Percentiles rank a stretch among this genome's conserved stretches.
Evolutionary conservation across 2,113 vertebrate species (phyloP).

Genomic region (Gavia stellata): DNA sequence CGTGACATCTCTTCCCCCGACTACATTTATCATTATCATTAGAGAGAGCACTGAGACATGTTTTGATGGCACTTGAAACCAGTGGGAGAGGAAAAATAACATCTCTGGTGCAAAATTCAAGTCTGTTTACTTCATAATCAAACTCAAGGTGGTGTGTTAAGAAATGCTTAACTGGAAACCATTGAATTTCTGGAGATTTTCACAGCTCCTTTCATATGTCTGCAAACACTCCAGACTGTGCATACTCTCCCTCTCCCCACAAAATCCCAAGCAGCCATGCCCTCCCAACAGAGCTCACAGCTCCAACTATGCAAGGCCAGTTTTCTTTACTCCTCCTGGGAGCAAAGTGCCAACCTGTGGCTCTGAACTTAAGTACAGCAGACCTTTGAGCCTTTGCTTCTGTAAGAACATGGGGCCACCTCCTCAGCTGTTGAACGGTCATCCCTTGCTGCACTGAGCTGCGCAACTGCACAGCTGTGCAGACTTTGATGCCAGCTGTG

Average conservation of each 20-base stretch:
- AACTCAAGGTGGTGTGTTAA: constrained; percentile 38
- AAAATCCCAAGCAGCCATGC: background rate
- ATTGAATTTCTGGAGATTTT: constrained; percentile 8
- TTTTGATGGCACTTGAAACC: constrained; percentile 60
- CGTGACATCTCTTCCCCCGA: constrained; percentile 51
- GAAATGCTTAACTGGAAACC: constrained; percentile 25
- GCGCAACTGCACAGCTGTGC: background rate
- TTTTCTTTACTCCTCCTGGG: background rate
- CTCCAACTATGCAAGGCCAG: background rate
- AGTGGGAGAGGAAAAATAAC: constrained; percentile 57
- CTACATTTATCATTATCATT: constrained; percentile 62
- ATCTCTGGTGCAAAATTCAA: constrained; percentile 47
- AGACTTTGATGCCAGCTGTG: background rate
- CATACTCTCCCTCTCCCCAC: background rate
- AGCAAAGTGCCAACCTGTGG: background rate
- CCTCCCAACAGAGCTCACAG: background rate
- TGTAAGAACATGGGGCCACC: background rate
- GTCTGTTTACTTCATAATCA: constrained; percentile 50
- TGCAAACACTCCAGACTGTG: background rate
- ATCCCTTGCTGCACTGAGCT: background rate
- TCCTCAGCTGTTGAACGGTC: background rate
- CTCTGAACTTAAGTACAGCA: background rate
- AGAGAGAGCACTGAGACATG: constrained; percentile 50
- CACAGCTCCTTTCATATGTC: background rate
- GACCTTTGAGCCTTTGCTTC: background rate